Evolutionary conservation across 1,140 invertebrate species (phyloP), one percentile per base, ranked within the genome.

Genomic region (Pararge aegeria): DNA sequence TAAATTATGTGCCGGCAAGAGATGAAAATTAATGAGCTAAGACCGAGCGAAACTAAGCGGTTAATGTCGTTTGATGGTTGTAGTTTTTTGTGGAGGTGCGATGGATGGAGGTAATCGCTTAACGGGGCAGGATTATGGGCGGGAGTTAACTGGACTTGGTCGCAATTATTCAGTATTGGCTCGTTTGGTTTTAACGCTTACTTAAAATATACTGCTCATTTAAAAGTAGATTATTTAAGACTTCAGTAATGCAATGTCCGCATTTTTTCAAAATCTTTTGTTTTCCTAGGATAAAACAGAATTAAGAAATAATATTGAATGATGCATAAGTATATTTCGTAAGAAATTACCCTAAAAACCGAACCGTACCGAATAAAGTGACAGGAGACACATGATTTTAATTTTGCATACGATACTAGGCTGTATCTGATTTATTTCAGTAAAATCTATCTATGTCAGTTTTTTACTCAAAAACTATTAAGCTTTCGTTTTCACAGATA

Each of bases 21-120:
- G 85, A 87, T 87, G 84, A 84, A 87, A 89, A 87, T 87, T 89
- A 89, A 89, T 86, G 83, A 89, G 80, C 66, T 79, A 87, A 83
- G 80, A 85, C 67, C 74, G 80, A 80, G 70, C 65, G 64, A 59
- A 66, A 70, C 67, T 69, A 66, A 68, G 60, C 65, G 62, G 63
- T 67, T 63, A 67, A 67, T 69, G 64, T 50, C 49, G 27, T 63
- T 68, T 54, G 38, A 57, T 24, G 51, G 21, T 55, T 53, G 44
- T 65, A 61, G 58, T 68, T 68, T 58, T 53, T 58, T 68, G 55
- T 50, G 29, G 48, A 66, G 55, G 64, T 54, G 49, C 50, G 13
- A 53, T 15, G 15, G 59, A 53, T 50, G 52, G 20, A 15, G 55
- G 21, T 57, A 57, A 61, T 61, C 30, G 34, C 48, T 61, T 61